Conservation (phyloP, 2,888 invertebrate species). For the Rhingia campestris region DNA sequence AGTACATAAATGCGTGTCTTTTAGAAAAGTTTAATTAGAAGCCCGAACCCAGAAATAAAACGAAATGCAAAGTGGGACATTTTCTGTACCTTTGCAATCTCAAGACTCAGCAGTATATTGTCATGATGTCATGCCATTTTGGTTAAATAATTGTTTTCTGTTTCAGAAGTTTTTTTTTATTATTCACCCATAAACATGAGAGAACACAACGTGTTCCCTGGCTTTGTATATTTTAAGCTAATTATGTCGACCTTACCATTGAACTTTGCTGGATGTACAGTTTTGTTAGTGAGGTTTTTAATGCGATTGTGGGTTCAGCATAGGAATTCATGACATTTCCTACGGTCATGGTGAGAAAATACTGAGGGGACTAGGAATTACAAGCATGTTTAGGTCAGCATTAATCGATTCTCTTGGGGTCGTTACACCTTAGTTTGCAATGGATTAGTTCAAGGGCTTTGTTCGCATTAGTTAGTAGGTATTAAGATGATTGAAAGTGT, state of each 20-base stretch:
- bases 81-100: conserved; percentile 2
- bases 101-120: conserved; percentile 18
- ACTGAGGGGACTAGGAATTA: background rate
- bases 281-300: conserved; percentile 1
- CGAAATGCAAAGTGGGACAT: background rate
- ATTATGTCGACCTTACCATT: conserved; percentile 65
- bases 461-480: too few relatives aligned
- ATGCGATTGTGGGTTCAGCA: conserved; percentile 9
- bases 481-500: too few relatives aligned
- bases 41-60: too few relatives aligned
- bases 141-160: background rate
- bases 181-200: background rate
- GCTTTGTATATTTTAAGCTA: conserved; percentile 37
- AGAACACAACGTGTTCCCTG: background rate
- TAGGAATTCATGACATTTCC: background rate
- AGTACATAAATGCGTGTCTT: conserved; percentile 49
- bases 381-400: conserved; percentile 1
- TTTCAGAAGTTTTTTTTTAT: background rate
- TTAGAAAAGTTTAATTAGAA: conserved; percentile 54
- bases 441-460: too few relatives aligned
- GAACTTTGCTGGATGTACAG: conserved; percentile 47
- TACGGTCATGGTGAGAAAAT: background rate
- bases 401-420: conserved; percentile 38
- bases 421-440: background rate
- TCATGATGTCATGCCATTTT: conserved; percentile 23